Evolutionary conservation across 2,888 invertebrate species (phyloP), one percentile per base, ranked within the genome.

Genomic region (Uloborus plumipes): DNA sequence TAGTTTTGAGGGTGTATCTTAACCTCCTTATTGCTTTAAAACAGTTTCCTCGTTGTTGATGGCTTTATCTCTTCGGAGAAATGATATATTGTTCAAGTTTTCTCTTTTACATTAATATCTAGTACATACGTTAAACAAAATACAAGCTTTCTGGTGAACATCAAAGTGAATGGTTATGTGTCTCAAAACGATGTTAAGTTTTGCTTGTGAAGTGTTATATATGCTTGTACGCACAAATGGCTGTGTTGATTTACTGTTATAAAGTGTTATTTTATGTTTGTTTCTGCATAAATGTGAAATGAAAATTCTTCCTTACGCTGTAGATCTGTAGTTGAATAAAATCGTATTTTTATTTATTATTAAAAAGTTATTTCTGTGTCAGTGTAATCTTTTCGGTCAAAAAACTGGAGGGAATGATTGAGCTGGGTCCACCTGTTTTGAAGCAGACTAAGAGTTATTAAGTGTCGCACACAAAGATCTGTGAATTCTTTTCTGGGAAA

Each of bases 211-310:
- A 69, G 50, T 69, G 73, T 73, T 79, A 79, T 61, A 62, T n/a
- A 79, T 62, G 79, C 79, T 79, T 79, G 73, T 67, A 79, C 79
- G 79, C 79, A 79, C 79, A 79, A 67, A 73, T 59, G 62, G 61
- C 62, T 73, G 22, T 55, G 66, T 61, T 79, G 67, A 31, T 73
- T 55, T 69, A 22, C 62, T 72, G 31, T 64, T 79, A 72, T 66
- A 51, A 61, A 61, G 59, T 53, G 50, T 55, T 49, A 66, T 47
- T 69, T 79, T 79, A 26, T 49, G 50, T 61, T 20, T 18, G 39
- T 59, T 50, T 66, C 59, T 53, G 72, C 72, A 49, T 73, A 55
- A 67, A 26, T 73, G 73, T 67, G 62, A 47, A 62, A 39, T 61
- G 39, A 39, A 39, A 66, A 61, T 59, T 73, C 18, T 67, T 67